Base-by-base conservation (phyloP, 2,888 invertebrate species). In the Hesperia comma region DNA sequence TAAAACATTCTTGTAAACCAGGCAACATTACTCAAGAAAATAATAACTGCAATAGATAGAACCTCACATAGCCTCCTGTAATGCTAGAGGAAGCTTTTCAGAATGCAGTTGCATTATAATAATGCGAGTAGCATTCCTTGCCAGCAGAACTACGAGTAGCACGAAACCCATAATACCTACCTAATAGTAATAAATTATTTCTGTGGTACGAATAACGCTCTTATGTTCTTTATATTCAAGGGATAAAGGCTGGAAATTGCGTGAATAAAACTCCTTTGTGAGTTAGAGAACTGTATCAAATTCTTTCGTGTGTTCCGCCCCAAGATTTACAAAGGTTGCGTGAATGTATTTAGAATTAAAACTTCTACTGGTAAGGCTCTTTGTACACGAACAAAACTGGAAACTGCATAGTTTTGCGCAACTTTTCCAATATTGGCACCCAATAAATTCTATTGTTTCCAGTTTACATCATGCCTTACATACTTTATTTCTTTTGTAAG, bases 311-410 rank as follows among this genome's bases (percentile, higher is more conserved):
- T 61, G 55, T 61, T 54, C n/a, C 43, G 60, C 37, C n/a, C 15
- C 10, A 67, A 67, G 55, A 67, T 56, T 67, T 56, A 67, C 67
- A 61, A 54, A 41, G 67, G 56, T 61, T 61, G 61, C 67, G 67
- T 67, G 67, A 61, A 54, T 61, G 40, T 67, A 61, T 67, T 67
- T 67, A 21, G 67, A 67, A 61, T 67, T 55, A 61, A 67, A 61
- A 66, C 46, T 67, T 54, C 43, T 54, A 33, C 33, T 14, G 7
- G n/a, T 54, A n/a, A 26, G 26, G 56, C 43, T 7, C 6, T 32
- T 17, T n/a, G 19, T 15, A 32, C 32, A 26, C 15, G 26, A n/a
- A 26, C 26, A 5, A 2, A 26, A 26, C 26, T 26, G 2, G 26
- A 26, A 5, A 26, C 26, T 26, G 26, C 26, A 26, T 26, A 5